Evolutionary conservation across 1,140 invertebrate species (phyloP).

Genomic region (Atta texana): DNA sequence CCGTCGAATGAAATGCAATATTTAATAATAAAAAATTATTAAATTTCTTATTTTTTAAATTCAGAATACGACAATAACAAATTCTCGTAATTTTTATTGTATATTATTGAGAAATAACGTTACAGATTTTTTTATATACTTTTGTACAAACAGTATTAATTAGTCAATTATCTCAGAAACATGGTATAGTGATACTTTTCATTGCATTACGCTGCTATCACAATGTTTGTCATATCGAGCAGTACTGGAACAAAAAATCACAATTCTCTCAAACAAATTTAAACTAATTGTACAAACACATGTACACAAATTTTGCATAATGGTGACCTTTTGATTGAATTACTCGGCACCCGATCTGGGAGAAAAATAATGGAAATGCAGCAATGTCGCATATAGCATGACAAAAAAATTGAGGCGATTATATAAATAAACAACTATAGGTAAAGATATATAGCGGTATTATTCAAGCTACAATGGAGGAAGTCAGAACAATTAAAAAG

Average conservation of each 20-base stretch:
- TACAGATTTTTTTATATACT: not conserved
- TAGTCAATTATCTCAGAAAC: conserved; percentile 23
- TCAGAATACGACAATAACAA: not conserved
- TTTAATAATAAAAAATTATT: not conserved
- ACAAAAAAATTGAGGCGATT: not conserved
- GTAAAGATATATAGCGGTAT: conserved; percentile 14
- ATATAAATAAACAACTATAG: conserved; percentile 37
- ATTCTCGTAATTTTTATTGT: not conserved
- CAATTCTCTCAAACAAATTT: conserved; percentile 22
- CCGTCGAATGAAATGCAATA: too few relatives aligned
- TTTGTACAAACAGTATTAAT: conserved; percentile 1
- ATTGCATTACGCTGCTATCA: not conserved
- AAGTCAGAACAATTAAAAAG: conserved; percentile 60
- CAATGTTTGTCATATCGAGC: not conserved
- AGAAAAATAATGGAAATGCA: conserved; percentile 40
- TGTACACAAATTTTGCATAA: conserved; percentile 38
- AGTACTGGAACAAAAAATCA: conserved; percentile 24
- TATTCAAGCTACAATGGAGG: conserved; percentile 51
- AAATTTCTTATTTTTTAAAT: not conserved
- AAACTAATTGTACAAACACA: conserved; percentile 46
- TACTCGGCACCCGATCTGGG: conserved; percentile 25
- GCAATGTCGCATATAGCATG: not conserved
- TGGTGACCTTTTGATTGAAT: conserved; percentile 42
- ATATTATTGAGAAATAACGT: not conserved
- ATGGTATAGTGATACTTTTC: not conserved